Evolutionary conservation across 2,113 vertebrate species (phyloP).

Genomic region (Bothrops jararaca): DNA sequence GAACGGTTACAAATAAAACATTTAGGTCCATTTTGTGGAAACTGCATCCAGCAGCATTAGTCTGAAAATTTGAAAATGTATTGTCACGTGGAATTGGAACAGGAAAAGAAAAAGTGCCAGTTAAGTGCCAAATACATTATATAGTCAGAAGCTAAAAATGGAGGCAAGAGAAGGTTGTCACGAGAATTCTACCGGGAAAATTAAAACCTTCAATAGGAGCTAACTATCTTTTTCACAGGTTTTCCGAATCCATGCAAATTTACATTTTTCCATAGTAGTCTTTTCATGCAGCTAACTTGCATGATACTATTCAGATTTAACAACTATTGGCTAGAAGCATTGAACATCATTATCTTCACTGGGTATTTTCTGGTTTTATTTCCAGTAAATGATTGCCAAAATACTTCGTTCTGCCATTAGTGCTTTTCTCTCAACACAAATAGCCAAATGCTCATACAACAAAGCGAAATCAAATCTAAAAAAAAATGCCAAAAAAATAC

Average conservation of each 20-base stretch:
- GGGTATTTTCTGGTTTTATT: slow-evolving; percentile 28
- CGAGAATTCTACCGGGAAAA: not conserved
- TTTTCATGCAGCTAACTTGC: not conserved
- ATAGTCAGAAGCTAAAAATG: not conserved
- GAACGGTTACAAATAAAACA: not conserved
- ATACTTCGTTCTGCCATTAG: not conserved
- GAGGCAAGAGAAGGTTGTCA: not conserved
- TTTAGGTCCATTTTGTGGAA: not conserved
- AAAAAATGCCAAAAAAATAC: not conserved
- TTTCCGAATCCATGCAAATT: not conserved
- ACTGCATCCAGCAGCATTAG: not conserved
- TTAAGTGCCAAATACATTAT: not conserved
- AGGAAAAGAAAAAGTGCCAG: not conserved
- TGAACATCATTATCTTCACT: slow-evolving; percentile 14
- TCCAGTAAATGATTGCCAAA: not conserved
- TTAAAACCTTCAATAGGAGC: not conserved
- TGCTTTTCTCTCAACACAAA: not conserved
- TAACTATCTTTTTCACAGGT: not conserved
- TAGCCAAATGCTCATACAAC: not conserved
- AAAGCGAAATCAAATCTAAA: not conserved
- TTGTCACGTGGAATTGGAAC: not conserved
- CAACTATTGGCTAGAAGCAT: not conserved
- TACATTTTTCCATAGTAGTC: not conserved
- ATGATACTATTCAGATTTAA: not conserved
- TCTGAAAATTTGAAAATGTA: not conserved